Evolutionary conservation across 2,113 vertebrate species (phyloP).

Genomic region (Tapirus terrestris): DNA sequence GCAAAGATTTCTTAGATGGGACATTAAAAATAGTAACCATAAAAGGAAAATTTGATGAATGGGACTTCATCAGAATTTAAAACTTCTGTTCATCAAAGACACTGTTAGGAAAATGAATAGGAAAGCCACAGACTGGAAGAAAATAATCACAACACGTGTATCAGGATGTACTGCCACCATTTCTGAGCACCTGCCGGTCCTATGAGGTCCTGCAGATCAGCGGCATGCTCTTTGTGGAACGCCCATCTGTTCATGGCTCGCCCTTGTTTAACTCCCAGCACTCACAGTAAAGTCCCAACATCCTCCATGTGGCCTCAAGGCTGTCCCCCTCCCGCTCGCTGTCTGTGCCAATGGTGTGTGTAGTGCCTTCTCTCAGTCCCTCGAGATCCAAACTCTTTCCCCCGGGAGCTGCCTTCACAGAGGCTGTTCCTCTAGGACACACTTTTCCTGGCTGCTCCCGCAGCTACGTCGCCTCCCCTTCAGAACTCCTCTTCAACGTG

Average conservation of each 20-base stretch:
- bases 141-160: accelerated
- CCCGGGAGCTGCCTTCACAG: accelerated
- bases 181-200: background rate
- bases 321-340: accelerated
- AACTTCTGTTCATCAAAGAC: background rate
- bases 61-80: background rate
- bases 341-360: background rate
- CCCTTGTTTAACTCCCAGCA: accelerated
- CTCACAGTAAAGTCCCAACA: background rate
- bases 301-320: background rate
- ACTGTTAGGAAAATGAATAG: background rate
- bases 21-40: background rate
- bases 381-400: background rate
- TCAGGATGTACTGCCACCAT: accelerated
- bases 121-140: background rate
- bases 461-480: accelerated
- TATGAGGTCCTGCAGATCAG: accelerated
- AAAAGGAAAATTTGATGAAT: background rate
- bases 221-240: accelerated
- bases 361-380: background rate
- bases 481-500: background rate
- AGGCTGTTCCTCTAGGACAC: background rate
- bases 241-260: accelerated
- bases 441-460: too few species aligned
- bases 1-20: background rate